phyloP scores from a whole-genome alignment of 2,797 vertebrate species.

The Arrhamphus sclerolepis region DNA sequence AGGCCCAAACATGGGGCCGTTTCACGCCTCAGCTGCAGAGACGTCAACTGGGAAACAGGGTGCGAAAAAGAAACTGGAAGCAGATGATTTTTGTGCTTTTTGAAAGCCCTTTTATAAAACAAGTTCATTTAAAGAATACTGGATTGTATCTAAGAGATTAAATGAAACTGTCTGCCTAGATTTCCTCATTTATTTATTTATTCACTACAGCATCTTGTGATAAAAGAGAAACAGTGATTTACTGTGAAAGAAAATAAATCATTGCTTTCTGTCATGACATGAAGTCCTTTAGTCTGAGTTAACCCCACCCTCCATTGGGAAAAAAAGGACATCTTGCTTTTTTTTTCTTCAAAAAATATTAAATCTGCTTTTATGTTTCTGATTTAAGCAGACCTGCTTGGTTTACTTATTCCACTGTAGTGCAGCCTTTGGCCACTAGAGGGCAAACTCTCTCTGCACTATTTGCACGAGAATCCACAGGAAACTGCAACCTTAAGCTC shows the following conservation, averaged over 20 bases:
- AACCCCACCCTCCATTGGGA: no score
- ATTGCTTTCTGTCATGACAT: background rate
- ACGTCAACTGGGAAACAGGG: conserved; percentile 56
- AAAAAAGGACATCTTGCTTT: no score
- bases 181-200: background rate
- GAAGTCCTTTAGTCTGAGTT: no score
- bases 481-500: background rate
- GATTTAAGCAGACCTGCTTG: background rate
- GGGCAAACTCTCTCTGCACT: conserved; percentile 74
- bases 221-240: no score
- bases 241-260: no score
- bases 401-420: background rate
- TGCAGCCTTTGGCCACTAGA: conserved; percentile 64
- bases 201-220: no score
- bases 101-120: conserved; percentile 14
- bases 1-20: conserved; percentile 48
- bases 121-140: conserved; percentile 26
- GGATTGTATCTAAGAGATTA: conserved; percentile 6
- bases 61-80: conserved; percentile 40
- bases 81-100: conserved; percentile 38
- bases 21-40: conserved; percentile 62
- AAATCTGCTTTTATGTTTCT: conserved; percentile 4
- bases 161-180: conserved; percentile 9
- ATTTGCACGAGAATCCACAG: conserved; percentile 23
- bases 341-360: no score